These are phyloP conservation scores for Synanthedon formicaeformis DNA, from an alignment of 2,888 invertebrate species.

Conservation along the genomic window DNA sequence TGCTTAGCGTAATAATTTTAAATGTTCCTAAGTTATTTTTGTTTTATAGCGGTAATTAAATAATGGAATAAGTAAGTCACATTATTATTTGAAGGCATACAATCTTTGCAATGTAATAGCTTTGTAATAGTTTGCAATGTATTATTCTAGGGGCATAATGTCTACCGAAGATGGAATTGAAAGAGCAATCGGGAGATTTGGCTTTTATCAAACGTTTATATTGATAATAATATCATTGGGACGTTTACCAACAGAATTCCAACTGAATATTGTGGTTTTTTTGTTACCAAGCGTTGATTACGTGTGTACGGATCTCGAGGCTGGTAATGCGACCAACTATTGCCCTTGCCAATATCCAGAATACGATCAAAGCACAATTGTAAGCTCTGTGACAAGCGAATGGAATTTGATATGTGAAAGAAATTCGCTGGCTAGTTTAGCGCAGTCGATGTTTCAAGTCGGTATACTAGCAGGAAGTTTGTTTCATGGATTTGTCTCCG, in stretches of 20 bases:
- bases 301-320: constrained; percentile 43
- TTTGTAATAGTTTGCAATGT: too few species aligned
- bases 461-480: constrained; percentile 69
- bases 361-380: constrained; percentile 64
- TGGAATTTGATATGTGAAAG: constrained; percentile 73
- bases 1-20: too few species aligned
- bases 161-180: constrained; percentile 35
- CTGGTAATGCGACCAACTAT: constrained; percentile 39
- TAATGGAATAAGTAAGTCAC: too few species aligned
- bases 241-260: constrained; percentile 69
- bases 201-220: constrained; percentile 67
- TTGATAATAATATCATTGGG: constrained; percentile 58
- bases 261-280: constrained; percentile 68
- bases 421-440: constrained; percentile 62
- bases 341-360: constrained; percentile 58
- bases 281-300: constrained; percentile 65
- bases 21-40: too few species aligned
- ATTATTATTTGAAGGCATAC: too few species aligned
- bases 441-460: constrained; percentile 67
- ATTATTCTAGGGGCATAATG: too few species aligned
- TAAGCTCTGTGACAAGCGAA: constrained; percentile 70
- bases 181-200: constrained; percentile 63
- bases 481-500: constrained; percentile 64
- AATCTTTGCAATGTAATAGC: too few species aligned
- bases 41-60: too few species aligned